Evolutionary conservation across 2,888 invertebrate genomes (phyloP), one percentile per base, ranked within the genome.

Genomic region (Ellobium chinense): DNA sequence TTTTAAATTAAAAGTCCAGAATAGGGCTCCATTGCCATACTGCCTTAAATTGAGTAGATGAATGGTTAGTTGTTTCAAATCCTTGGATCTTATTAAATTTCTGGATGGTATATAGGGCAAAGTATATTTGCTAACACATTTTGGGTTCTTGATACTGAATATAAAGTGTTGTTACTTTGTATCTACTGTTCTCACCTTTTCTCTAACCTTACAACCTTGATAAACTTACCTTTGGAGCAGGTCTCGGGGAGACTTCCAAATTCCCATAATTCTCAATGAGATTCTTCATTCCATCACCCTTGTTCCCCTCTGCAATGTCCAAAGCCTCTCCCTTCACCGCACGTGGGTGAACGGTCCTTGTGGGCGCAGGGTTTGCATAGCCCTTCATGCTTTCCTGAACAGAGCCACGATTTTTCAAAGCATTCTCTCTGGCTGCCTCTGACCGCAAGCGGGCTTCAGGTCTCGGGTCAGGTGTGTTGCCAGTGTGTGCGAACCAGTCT

Each of bases 231-330:
- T 89, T 91, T 27, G 87, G 87, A 0, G 73, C 85, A 1, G 87
- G 87, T 68, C 75, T 46, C 21, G 86, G 86, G 2, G 82, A 74
- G 0, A 88, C 34, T 27, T 69, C 78, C 36, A 90, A 70, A 65
- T 88, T 87, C 18, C 89, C 90, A 76, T 91, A 90, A 81, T 89
- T 88, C 66, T 87, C 90, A 65, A 91, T 87, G 24, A 91, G 83
- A 58, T 87, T 85, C 65, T 81, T 89, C 88, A 91, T 89, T 21
- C 85, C 88, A 34, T 82, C 88, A n/a, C 91, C 91, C 81, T 88
- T 87, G 74, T 87, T 88, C 29, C 85, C 84, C 34, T 86, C 83
- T 1, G 89, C 89, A 24, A 84, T 89, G 37, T 86, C 87, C 12
- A 83, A 72, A 21, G 88, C 89, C 14, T 90, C 89, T 0, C 83